Evolutionary conservation across 2,797 vertebrate species (phyloP).

Genomic region (Eutrigla gurnardus): DNA sequence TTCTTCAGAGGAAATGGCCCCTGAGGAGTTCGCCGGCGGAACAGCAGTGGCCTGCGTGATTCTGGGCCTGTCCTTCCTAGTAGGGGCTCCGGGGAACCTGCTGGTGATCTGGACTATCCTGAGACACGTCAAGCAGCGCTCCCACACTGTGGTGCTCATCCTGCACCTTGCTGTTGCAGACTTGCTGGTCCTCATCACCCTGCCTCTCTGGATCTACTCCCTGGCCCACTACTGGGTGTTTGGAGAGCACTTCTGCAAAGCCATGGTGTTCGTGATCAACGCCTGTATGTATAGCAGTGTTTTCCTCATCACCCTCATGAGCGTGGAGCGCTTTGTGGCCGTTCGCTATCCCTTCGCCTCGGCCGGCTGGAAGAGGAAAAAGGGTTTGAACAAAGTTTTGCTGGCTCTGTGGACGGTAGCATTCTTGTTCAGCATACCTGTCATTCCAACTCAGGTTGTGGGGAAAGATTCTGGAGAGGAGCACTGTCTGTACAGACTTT

Average conservation of each 20-base stretch:
- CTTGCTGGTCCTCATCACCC: slow-evolving; percentile 87
- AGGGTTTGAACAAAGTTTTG: slow-evolving; percentile 75
- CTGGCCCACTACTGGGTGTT: slow-evolving; percentile 87
- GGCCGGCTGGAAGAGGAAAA: slow-evolving; percentile 82
- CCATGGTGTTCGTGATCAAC: slow-evolving; percentile 85
- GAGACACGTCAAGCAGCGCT: slow-evolving; percentile 83
- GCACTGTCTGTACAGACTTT: slow-evolving; percentile 80
- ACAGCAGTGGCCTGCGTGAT: slow-evolving; percentile 81
- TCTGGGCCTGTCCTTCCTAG: slow-evolving; percentile 85
- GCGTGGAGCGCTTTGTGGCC: slow-evolving; percentile 87
- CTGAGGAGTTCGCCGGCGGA: slow-evolving; percentile 62
- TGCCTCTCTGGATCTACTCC: slow-evolving; percentile 92
- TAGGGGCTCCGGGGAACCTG: slow-evolving; percentile 88
- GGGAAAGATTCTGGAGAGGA: background rate
- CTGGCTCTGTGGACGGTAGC: slow-evolving; percentile 83
- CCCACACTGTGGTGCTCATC: slow-evolving; percentile 88
- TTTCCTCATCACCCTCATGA: slow-evolving; percentile 90
- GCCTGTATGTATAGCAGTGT: slow-evolving; percentile 91
- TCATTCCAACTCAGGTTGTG: slow-evolving; percentile 84
- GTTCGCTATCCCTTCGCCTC: slow-evolving; percentile 87
- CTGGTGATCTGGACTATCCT: slow-evolving; percentile 90
- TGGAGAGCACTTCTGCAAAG: slow-evolving; percentile 81
- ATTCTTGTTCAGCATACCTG: slow-evolving; percentile 84
- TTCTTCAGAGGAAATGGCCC: slow-evolving; percentile 55
- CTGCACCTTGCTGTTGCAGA: slow-evolving; percentile 89